A percentile compares a stretch with the other conserved stretches of the same genome.
These are phyloP conservation scores for Nebria salina DNA, from an alignment of 2,888 invertebrate species.

Conservation along the genomic window DNA sequence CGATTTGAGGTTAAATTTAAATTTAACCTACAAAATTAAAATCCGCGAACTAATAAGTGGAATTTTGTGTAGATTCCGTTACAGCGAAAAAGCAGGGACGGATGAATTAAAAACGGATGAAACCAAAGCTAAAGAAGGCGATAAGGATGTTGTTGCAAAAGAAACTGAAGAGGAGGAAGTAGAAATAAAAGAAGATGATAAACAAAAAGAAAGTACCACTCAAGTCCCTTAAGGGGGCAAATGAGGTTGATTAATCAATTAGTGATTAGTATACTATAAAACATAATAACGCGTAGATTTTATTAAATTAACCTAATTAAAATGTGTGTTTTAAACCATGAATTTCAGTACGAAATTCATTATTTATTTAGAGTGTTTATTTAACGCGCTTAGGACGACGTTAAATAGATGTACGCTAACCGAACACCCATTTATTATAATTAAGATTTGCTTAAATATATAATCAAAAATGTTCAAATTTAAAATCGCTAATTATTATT, in stretches of 20 bases:
- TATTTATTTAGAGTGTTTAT: no score
- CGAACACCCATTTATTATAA: no score
- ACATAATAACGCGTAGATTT: neutral
- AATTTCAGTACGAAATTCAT: neutral
- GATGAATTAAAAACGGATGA: conserved; percentile 50
- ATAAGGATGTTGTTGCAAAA: conserved; percentile 47
- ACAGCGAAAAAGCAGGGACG: conserved; percentile 57
- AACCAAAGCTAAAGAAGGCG: conserved; percentile 46
- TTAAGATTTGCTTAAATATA: no score
- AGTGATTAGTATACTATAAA: neutral
- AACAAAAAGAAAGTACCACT: conserved; percentile 5
- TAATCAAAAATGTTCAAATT: no score
- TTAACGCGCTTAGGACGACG: no score
- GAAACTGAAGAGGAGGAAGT: conserved; percentile 46
- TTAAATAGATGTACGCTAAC: no score
- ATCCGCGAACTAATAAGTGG: neutral
- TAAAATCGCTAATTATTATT: no score
- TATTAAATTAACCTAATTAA: neutral
- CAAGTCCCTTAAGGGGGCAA: neutral
- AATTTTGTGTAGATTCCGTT: conserved; percentile 55
- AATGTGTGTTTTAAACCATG: neutral
- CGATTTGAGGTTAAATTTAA: no score
- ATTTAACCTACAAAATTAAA: no score
- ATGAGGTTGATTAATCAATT: neutral
- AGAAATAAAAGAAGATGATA: conserved; percentile 44